Conservation (phyloP, 92 coral and sea anemone species). For the Porites lobata region DNA sequence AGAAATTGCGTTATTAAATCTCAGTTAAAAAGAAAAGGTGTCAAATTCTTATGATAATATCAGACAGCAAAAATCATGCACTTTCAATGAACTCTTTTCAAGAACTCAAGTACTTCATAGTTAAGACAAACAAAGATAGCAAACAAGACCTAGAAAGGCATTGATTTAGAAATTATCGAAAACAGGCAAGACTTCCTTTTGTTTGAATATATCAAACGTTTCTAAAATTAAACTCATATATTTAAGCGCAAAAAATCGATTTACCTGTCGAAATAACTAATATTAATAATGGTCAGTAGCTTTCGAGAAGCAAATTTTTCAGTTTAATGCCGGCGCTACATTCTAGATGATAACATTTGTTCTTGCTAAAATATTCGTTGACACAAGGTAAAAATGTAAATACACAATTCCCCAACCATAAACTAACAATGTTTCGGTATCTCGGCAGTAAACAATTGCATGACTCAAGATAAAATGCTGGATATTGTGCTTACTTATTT, state of each 20-base stretch:
- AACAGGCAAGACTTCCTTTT: not conserved
- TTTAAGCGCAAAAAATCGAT: not conserved
- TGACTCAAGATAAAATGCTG: not conserved
- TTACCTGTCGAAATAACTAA: not conserved
- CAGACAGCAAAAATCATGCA: not conserved
- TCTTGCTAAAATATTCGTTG: not conserved
- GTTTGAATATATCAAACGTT: not conserved
- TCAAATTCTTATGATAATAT: not conserved
- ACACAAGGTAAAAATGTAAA: slow-evolving; percentile 9
- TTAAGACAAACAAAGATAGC: slow-evolving; percentile 9
- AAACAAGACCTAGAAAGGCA: slow-evolving; percentile 12
- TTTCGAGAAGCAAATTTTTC: not conserved
- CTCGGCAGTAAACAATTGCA: not conserved
- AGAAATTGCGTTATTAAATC: no score
- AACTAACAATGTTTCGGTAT: slow-evolving; percentile 28
- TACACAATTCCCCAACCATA: slow-evolving; percentile 11
- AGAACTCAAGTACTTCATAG: not conserved
- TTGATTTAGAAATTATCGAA: not conserved
- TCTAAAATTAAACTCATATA: slow-evolving; percentile 1
- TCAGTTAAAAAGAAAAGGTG: not conserved
- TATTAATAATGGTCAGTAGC: not conserved
- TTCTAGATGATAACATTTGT: not conserved
- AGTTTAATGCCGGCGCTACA: not conserved
- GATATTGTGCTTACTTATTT: not conserved
- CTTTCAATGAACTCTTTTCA: slow-evolving; percentile 1